Evolutionary conservation across 2,113 vertebrate species (phyloP).

Genomic region (Pandion haliaetus): DNA sequence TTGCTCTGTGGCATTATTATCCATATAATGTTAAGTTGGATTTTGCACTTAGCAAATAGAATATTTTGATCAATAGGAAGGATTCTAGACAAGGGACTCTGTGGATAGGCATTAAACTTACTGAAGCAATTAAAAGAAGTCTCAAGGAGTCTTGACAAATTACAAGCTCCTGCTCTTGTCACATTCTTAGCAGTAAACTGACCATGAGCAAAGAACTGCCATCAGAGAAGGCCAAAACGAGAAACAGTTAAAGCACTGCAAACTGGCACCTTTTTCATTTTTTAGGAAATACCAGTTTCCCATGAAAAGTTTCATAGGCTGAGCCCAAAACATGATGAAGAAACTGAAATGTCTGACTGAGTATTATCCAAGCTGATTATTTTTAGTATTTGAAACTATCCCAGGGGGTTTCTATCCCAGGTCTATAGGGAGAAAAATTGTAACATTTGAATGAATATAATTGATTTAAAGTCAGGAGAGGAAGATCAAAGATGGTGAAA

Average conservation of each 20-base stretch:
- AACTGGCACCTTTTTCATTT: neutral
- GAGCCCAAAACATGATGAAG: neutral
- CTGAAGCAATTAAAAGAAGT: constrained; percentile 47
- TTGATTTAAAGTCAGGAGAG: neutral
- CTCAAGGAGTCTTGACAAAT: constrained; percentile 43
- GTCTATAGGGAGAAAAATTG: neutral
- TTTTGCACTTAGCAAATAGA: constrained; percentile 14
- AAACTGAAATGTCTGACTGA: neutral
- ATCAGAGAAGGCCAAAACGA: neutral
- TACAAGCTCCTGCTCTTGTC: neutral
- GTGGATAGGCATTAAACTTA: constrained; percentile 15
- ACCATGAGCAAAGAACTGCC: neutral
- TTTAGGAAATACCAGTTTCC: neutral
- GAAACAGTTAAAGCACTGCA: neutral
- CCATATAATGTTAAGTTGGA: constrained; percentile 3
- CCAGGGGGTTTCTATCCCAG: neutral
- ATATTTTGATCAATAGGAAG: constrained; percentile 53
- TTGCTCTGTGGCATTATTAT: neutral
- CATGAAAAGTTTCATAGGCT: neutral
- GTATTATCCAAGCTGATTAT: neutral
- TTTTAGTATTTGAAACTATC: neutral
- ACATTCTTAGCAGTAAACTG: constrained; percentile 17
- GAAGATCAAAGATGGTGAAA: neutral
- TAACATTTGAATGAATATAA: neutral
- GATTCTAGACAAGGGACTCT: neutral